Evolutionary conservation across 92 coral and sea anemone genomes (phyloP).

Genomic region (Epizoanthus ramosus): DNA sequence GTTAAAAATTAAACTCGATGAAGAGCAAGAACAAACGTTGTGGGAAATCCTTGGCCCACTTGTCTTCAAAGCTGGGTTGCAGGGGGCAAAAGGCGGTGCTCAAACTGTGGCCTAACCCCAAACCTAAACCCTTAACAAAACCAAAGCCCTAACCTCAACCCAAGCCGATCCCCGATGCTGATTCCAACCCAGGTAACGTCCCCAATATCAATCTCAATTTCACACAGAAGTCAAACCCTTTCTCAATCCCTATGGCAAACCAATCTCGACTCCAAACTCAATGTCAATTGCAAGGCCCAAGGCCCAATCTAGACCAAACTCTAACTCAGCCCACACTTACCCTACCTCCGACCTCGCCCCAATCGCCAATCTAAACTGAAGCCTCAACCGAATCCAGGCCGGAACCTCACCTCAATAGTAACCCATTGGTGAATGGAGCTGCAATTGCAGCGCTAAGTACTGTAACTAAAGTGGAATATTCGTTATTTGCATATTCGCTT

Average conservation of each 20-base stretch:
- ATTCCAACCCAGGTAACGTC: background rate
- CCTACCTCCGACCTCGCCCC: too few species aligned
- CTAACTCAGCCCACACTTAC: too few species aligned
- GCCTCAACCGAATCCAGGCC: too few species aligned
- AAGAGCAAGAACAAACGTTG: background rate
- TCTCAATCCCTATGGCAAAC: background rate
- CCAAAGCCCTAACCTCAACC: background rate
- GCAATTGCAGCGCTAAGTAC: too few species aligned
- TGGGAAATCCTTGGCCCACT: conserved; percentile 22
- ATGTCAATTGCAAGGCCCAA: too few species aligned
- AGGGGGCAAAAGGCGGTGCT: background rate
- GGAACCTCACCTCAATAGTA: too few species aligned
- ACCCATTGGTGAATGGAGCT: too few species aligned
- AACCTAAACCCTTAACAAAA: background rate
- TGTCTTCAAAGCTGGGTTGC: background rate
- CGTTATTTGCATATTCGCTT: too few species aligned
- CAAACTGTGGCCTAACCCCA: background rate
- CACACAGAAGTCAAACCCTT: background rate
- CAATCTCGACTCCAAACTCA: background rate
- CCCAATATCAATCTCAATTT: too few species aligned
- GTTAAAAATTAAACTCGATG: background rate
- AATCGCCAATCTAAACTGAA: too few species aligned
- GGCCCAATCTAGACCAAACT: too few species aligned
- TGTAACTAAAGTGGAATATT: too few species aligned
- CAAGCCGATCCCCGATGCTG: background rate